phyloP scores from a whole-genome alignment of 1,140 invertebrate genomes.

The Neuroterus valhalla region DNA sequence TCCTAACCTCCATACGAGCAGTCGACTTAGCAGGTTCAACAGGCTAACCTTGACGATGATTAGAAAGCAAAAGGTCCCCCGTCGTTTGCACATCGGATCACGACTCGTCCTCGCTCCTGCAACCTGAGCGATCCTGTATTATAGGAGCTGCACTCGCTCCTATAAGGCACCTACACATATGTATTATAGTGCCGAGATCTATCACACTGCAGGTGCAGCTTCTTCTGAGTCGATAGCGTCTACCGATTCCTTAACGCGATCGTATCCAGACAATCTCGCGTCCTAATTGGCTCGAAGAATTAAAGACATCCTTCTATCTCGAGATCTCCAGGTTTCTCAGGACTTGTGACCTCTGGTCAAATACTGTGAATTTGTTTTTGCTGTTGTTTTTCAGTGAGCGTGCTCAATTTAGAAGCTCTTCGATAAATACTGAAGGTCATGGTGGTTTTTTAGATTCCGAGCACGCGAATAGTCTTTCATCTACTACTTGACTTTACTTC shows the following conservation, averaged over 20 bases:
- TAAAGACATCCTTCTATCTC: conserved; percentile 12
- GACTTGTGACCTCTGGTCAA: too few relatives aligned
- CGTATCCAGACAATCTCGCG: conserved; percentile 14
- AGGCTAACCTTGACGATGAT: conserved; percentile 70
- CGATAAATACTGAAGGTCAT: too few relatives aligned
- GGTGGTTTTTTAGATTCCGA: too few relatives aligned
- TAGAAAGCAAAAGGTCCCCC: conserved; percentile 69
- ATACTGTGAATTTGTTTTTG: too few relatives aligned
- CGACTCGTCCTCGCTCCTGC: conserved; percentile 67
- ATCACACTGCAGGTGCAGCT: conserved; percentile 50
- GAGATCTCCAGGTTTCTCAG: not conserved
- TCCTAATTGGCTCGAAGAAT: conserved; percentile 2
- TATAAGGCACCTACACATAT: conserved; percentile 27
- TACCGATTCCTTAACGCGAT: conserved; percentile 49
- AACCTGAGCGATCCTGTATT: conserved; percentile 45
- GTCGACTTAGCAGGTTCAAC: conserved; percentile 59
- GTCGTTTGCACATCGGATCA: conserved; percentile 61
- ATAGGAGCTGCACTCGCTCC: not conserved
- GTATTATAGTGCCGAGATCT: conserved; percentile 47
- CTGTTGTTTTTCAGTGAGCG: too few relatives aligned
- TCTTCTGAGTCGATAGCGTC: conserved; percentile 32
- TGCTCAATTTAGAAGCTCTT: too few relatives aligned
- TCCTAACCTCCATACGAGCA: conserved; percentile 40
- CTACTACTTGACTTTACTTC: too few relatives aligned
- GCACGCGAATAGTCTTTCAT: too few relatives aligned